phyloP scores from a whole-genome alignment of 2,797 vertebrate genomes.

The Sebastes reedi region DNA sequence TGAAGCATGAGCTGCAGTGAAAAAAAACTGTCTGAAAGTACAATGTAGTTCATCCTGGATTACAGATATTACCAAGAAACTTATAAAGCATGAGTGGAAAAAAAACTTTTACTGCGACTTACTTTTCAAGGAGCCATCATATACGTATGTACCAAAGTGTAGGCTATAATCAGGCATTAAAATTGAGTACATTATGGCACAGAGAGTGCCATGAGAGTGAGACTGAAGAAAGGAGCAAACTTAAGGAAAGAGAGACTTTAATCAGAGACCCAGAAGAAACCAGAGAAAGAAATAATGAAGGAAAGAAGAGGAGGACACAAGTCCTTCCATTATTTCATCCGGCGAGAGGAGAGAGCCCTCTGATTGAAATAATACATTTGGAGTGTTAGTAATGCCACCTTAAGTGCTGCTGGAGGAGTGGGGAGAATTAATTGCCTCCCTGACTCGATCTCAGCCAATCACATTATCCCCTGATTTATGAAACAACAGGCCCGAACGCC shows the following conservation, averaged over 20 bases:
- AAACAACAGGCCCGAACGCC: slow-evolving; percentile 63
- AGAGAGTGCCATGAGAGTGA: neutral
- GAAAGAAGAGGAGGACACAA: neutral
- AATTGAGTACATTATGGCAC: neutral
- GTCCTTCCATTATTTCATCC: slow-evolving; percentile 49
- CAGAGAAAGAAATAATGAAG: neutral
- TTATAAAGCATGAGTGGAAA: neutral
- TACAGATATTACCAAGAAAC: neutral
- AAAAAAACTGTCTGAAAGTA: neutral
- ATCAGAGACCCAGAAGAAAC: neutral
- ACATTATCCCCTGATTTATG: slow-evolving; percentile 82
- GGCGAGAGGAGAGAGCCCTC: slow-evolving; percentile 34
- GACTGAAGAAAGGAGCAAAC: neutral
- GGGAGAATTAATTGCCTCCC: slow-evolving; percentile 76
- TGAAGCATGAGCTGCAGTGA: neutral
- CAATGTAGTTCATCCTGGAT: neutral
- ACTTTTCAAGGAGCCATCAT: neutral
- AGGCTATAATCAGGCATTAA: neutral
- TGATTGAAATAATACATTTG: slow-evolving; percentile 80
- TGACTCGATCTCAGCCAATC: slow-evolving; percentile 78
- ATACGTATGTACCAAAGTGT: neutral
- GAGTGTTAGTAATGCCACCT: slow-evolving; percentile 76
- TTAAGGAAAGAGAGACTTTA: neutral
- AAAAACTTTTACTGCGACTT: neutral
- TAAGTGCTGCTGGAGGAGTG: slow-evolving; percentile 76